Conservation (phyloP, 2,888 invertebrate species). For the Calameuta filiformis region DNA sequence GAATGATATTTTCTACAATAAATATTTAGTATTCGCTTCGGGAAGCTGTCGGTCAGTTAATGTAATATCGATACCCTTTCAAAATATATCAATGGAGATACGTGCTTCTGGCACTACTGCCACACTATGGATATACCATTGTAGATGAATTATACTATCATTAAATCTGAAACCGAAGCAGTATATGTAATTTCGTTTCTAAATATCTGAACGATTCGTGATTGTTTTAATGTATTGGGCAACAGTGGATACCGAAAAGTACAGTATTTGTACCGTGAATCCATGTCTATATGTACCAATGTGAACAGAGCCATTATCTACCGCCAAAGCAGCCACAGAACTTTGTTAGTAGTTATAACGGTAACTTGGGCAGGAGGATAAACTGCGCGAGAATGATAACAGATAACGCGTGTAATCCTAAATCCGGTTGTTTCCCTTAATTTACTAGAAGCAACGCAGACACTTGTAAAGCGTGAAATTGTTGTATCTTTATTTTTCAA, state of each 20-base stretch:
- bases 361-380: neutral
- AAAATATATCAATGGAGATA: neutral
- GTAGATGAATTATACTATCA: neutral
- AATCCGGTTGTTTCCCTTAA: neutral
- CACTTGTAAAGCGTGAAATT: neutral
- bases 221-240: neutral
- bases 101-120: neutral
- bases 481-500: neutral
- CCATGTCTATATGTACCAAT: neutral
- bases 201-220: too few species aligned
- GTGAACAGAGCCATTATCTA: neutral
- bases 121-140: neutral
- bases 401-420: neutral
- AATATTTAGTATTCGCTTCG: neutral
- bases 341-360: neutral
- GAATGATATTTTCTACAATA: neutral
- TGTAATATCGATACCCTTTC: neutral
- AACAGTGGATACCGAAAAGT: neutral
- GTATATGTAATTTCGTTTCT: neutral
- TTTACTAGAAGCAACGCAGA: neutral
- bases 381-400: neutral
- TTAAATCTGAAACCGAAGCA: neutral
- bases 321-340: neutral
- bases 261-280: neutral
- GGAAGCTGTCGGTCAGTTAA: neutral